Percentiles rank a stretch among this genome's conserved stretches.
These are phyloP conservation scores for Triplophysa bombifrons DNA, from an alignment of 2,797 vertebrate species.

Conservation along the genomic window DNA sequence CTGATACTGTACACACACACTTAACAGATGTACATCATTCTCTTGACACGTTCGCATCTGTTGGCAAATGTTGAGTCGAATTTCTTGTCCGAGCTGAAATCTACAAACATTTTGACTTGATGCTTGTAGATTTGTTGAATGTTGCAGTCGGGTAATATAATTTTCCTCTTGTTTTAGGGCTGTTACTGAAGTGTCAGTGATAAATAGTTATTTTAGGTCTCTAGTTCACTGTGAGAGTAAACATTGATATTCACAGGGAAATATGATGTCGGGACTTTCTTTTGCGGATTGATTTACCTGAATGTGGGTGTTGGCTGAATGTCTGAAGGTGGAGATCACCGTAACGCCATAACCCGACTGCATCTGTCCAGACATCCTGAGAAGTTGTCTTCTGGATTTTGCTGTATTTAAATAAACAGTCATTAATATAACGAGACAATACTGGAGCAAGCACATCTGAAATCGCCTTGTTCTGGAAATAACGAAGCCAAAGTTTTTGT, in stretches of 20 bases:
- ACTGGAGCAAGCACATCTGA: neutral
- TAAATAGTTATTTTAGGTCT: constrained; percentile 51
- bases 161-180: neutral
- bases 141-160: neutral
- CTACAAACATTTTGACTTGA: neutral
- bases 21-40: neutral
- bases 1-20: neutral
- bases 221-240: neutral
- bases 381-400: constrained; percentile 9
- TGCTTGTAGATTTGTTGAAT: neutral
- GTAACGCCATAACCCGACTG: constrained; percentile 20
- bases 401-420: neutral
- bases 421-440: neutral
- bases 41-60: neutral
- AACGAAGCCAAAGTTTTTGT: constrained; percentile 1
- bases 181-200: constrained; percentile 18
- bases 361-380: constrained; percentile 28
- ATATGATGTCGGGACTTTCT: constrained; percentile 11
- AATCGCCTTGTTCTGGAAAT: neutral
- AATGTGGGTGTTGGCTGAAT: constrained; percentile 9
- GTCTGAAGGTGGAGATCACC: constrained; percentile 39
- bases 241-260: neutral
- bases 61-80: neutral
- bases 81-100: neutral
- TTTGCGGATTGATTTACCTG: constrained; percentile 16